phyloP scores from a whole-genome alignment of 1,140 invertebrate genomes.

The Rhopalosiphum maidis region DNA sequence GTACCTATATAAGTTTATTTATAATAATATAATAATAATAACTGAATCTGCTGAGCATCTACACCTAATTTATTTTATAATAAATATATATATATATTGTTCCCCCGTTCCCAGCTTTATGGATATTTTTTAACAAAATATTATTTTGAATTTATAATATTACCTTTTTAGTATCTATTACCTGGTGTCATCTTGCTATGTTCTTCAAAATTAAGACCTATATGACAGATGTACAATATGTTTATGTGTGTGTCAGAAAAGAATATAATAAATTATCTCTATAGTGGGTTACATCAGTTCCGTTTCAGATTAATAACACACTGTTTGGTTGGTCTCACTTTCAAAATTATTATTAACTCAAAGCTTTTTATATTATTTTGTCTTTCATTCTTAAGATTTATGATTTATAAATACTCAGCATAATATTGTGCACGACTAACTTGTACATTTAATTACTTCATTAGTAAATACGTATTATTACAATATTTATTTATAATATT shows the following conservation, averaged over 20 bases:
- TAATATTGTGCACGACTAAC: not conserved
- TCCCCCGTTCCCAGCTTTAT: not conserved
- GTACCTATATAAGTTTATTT: not conserved
- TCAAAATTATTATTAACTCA: conserved; percentile 20
- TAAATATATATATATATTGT: not conserved
- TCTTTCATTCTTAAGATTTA: conserved; percentile 20
- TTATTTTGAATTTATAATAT: conserved; percentile 11
- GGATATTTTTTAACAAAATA: not conserved
- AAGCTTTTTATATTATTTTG: conserved; percentile 7
- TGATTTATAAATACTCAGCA: conserved; percentile 17
- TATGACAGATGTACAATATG: not conserved
- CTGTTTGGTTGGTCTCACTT: not conserved
- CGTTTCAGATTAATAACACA: conserved; percentile 34
- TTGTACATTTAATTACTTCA: not conserved
- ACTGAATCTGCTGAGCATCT: not conserved
- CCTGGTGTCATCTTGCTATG: not conserved
- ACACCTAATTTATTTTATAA: not conserved
- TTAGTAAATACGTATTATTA: not conserved
- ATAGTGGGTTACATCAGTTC: not conserved
- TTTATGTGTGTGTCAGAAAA: not conserved
- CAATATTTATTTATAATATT: not conserved
- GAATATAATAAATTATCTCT: conserved; percentile 33
- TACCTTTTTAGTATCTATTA: not conserved
- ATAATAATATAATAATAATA: not conserved
- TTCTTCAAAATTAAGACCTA: not conserved